Percentiles rank a stretch among this genome's conserved stretches.
These are phyloP conservation scores for Cinclus cinclus DNA, from an alignment of 2,113 vertebrate genomes.

Conservation along the genomic window DNA sequence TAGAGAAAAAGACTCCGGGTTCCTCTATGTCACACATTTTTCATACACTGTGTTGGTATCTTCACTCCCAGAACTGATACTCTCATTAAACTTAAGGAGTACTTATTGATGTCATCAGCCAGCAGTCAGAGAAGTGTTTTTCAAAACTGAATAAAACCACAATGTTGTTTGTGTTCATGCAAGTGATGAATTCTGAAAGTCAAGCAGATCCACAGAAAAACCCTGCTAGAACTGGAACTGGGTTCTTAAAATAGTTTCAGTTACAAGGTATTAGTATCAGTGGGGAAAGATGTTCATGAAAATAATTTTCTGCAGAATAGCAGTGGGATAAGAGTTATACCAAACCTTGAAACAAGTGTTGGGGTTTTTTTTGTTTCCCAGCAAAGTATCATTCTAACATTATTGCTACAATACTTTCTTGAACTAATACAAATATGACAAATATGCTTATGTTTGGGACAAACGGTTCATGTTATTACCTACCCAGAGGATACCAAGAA, in stretches of 20 bases:
- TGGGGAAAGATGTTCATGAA: background rate
- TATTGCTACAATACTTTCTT: background rate
- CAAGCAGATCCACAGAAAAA: background rate
- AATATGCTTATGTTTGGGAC: background rate
- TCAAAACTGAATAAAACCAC: background rate
- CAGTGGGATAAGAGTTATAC: background rate
- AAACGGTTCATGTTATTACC: background rate
- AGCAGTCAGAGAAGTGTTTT: background rate
- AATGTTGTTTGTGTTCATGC: background rate
- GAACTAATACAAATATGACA: background rate
- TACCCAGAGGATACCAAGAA: background rate
- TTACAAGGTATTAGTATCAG: background rate
- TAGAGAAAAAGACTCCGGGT: background rate
- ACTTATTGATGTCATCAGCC: background rate
- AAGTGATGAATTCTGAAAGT: background rate
- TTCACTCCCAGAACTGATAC: background rate
- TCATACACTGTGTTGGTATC: background rate
- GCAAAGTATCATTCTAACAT: background rate
- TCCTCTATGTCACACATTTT: fast-evolving
- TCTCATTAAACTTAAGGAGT: background rate
- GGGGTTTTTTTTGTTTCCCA: background rate
- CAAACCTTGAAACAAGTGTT: background rate
- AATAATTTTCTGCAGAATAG: background rate
- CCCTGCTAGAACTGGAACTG: background rate
- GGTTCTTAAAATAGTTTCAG: background rate